These are phyloP conservation scores for Myotis davidii DNA, from an alignment of 2,113 vertebrate genomes.

Conservation along the genomic window DNA sequence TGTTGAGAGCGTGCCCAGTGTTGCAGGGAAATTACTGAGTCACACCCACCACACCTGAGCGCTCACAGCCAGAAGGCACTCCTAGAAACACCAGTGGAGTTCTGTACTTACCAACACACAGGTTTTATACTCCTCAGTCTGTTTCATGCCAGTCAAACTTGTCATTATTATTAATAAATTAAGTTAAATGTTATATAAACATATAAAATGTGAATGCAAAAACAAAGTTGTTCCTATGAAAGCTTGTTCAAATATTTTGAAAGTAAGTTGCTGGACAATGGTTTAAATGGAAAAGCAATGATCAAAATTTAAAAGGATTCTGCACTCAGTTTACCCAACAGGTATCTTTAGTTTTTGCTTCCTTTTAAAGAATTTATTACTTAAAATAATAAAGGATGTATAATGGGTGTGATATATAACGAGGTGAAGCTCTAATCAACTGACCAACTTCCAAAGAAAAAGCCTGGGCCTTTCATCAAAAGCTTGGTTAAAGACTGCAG, in stretches of 20 bases:
- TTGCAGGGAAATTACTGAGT: background rate
- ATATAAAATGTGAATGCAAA: background rate
- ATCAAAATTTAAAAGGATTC: background rate
- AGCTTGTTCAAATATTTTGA: background rate
- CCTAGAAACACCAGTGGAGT: background rate
- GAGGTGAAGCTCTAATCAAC: background rate
- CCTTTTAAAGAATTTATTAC: slow-evolving; percentile 37
- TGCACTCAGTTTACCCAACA: background rate
- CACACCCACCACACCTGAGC: background rate
- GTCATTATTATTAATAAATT: background rate
- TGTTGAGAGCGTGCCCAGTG: background rate
- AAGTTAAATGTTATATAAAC: background rate
- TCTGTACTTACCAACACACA: background rate
- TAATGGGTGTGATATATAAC: background rate
- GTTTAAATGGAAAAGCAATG: slow-evolving; percentile 25
- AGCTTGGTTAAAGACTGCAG: background rate
- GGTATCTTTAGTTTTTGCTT: slow-evolving; percentile 24
- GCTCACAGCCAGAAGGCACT: background rate
- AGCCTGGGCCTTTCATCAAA: background rate
- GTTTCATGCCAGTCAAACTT: background rate
- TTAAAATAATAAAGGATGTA: background rate
- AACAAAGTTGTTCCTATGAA: background rate
- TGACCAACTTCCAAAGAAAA: background rate
- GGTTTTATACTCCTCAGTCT: background rate
- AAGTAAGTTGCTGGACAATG: background rate